These are phyloP conservation scores for Halcyon leucocephala DNA, from an alignment of 2,797 vertebrate species.

Conservation along the genomic window DNA sequence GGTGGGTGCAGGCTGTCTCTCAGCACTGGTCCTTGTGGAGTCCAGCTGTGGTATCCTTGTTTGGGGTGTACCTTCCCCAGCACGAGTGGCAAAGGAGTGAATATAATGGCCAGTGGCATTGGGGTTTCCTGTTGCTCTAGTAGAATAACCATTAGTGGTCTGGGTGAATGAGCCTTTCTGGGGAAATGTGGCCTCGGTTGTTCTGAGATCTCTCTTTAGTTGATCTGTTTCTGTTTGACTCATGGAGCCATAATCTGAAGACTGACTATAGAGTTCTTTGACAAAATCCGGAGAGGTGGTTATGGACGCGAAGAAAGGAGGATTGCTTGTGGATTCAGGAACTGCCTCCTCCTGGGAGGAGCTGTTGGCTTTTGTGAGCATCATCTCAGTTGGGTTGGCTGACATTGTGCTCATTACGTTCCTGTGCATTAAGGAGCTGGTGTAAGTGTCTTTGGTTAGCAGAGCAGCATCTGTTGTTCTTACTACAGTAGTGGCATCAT, in stretches of 20 bases:
- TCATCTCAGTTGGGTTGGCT: neutral
- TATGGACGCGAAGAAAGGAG: fast-evolving
- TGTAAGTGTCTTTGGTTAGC: neutral
- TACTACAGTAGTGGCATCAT: neutral
- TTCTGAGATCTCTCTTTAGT: neutral
- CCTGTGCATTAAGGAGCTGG: neutral
- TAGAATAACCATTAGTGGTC: neutral
- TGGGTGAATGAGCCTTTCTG: neutral
- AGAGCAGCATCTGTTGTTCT: neutral
- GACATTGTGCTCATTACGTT: fast-evolving
- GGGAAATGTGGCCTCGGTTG: fast-evolving
- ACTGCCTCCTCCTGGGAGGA: neutral
- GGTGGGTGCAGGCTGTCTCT: neutral
- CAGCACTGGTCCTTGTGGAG: neutral
- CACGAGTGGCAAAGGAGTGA: neutral
- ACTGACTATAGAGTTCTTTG: neutral
- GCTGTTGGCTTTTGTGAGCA: neutral
- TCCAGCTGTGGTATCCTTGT: neutral
- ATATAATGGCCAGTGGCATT: neutral
- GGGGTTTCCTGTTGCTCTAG: neutral
- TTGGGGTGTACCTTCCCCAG: neutral
- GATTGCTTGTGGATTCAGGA: neutral
- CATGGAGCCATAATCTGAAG: neutral
- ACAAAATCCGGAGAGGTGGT: neutral
- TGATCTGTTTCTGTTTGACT: neutral